These are phyloP conservation scores for Rhinogobius similis DNA, from an alignment of 2,113 vertebrate species.

Conservation along the genomic window DNA sequence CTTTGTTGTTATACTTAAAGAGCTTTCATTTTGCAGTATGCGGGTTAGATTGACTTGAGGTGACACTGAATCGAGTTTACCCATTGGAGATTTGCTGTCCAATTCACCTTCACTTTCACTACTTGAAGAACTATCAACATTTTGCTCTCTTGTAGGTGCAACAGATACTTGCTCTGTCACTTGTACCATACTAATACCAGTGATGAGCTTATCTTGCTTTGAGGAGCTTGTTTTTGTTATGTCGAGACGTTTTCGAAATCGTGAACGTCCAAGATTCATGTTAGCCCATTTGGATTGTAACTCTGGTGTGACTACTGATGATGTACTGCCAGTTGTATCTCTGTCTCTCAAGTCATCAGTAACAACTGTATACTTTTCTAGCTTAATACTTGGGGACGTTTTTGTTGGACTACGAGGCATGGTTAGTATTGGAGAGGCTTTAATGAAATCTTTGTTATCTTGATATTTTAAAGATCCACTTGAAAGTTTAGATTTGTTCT, in stretches of 20 bases:
- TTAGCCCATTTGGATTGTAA: conserved; percentile 57
- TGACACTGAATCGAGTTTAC: background rate
- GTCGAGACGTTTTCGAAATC: conserved; percentile 59
- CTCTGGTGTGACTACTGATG: conserved; percentile 42
- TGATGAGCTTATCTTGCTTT: background rate
- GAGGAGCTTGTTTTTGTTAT: conserved; percentile 31
- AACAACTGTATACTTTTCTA: conserved; percentile 51
- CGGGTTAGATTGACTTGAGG: background rate
- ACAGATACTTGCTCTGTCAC: conserved; percentile 6
- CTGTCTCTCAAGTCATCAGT: conserved; percentile 11
- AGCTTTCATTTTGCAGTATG: conserved; percentile 2
- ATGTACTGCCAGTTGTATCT: conserved; percentile 15
- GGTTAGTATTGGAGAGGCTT: background rate
- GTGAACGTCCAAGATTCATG: conserved; percentile 62
- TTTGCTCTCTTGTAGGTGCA: background rate
- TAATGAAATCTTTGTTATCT: conserved; percentile 4
- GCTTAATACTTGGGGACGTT: conserved; percentile 30
- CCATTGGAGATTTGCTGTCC: background rate
- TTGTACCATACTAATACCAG: background rate
- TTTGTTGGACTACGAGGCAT: conserved; percentile 26
- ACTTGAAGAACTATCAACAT: conserved; percentile 16
- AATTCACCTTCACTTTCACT: conserved; percentile 5
- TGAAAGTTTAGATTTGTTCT: conserved; percentile 19
- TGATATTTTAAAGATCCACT: conserved; percentile 7
- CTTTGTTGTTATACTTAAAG: conserved; percentile 7